phyloP scores from a whole-genome alignment of 2,113 vertebrate genomes.

The Rhizomys pruinosus region DNA sequence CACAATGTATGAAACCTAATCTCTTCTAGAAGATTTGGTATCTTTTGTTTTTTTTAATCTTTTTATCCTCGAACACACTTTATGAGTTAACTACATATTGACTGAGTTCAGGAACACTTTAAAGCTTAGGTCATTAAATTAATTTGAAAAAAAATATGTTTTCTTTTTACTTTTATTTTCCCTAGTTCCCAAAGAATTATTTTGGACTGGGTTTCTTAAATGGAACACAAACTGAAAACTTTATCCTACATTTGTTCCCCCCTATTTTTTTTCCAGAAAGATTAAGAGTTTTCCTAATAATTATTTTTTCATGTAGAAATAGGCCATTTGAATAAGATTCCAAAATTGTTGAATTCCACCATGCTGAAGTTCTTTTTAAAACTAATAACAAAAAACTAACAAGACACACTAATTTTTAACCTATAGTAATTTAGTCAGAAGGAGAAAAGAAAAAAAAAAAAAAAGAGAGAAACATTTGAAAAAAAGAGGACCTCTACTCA shows the following conservation, averaged over 20 bases:
- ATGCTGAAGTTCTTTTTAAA: conserved; percentile 12
- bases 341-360: background rate
- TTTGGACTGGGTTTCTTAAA: conserved; percentile 53
- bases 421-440: background rate
- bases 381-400: background rate
- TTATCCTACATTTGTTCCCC: background rate
- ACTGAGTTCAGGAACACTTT: background rate
- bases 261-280: conserved; percentile 9
- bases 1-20: background rate
- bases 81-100: background rate
- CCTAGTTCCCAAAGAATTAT: background rate
- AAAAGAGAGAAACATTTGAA: background rate
- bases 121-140: background rate
- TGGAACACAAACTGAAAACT: background rate
- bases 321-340: background rate
- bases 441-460: background rate
- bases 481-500: background rate
- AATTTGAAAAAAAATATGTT: background rate
- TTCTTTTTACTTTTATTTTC: background rate
- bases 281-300: background rate
- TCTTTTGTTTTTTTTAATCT: background rate
- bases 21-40: background rate
- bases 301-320: conserved; percentile 14
- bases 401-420: conserved; percentile 29
- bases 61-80: background rate